A percentile compares a stretch with the other conserved stretches of the same genome.
These are phyloP conservation scores for Gavia stellata DNA, from an alignment of 2,113 vertebrate genomes.

Conservation along the genomic window DNA sequence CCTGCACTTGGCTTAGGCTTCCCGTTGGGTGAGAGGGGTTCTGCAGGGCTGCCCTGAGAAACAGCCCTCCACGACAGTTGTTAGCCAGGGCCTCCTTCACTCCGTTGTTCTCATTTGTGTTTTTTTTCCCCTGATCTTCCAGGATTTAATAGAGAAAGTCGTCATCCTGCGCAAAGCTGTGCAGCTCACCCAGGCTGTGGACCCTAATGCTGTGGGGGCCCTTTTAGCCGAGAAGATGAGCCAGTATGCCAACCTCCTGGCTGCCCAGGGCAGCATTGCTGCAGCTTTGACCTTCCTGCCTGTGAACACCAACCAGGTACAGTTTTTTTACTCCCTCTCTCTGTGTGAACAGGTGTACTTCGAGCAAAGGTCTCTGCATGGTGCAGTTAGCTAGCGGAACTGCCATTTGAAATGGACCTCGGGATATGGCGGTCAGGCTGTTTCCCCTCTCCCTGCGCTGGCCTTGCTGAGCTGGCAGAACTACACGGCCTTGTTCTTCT, in stretches of 20 bases:
- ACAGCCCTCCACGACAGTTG: rapidly evolving
- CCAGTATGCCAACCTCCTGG: slow-evolving; percentile 88
- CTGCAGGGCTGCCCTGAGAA: background rate
- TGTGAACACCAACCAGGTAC: slow-evolving; percentile 82
- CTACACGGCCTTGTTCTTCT: background rate
- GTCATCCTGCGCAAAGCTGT: slow-evolving; percentile 87
- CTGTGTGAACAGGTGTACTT: background rate
- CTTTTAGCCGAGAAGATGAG: slow-evolving; percentile 91
- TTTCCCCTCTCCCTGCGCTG: background rate
- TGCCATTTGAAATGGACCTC: background rate
- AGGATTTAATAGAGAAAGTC: slow-evolving; percentile 97
- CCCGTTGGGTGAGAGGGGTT: rapidly evolving
- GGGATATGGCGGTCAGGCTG: background rate
- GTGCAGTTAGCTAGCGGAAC: background rate
- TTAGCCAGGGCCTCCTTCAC: background rate
- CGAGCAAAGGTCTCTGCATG: rapidly evolving
- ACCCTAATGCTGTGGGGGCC: slow-evolving; percentile 73
- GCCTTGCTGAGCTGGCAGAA: background rate
- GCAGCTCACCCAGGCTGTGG: slow-evolving; percentile 76
- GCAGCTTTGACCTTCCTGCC: slow-evolving; percentile 92
- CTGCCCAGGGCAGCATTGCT: slow-evolving; percentile 90
- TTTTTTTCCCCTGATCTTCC: background rate
- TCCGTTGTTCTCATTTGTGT: background rate
- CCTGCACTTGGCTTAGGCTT: background rate
- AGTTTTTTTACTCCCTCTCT: background rate